phyloP scores from a whole-genome alignment of 2,113 vertebrate species.

The Rhizomys pruinosus region DNA sequence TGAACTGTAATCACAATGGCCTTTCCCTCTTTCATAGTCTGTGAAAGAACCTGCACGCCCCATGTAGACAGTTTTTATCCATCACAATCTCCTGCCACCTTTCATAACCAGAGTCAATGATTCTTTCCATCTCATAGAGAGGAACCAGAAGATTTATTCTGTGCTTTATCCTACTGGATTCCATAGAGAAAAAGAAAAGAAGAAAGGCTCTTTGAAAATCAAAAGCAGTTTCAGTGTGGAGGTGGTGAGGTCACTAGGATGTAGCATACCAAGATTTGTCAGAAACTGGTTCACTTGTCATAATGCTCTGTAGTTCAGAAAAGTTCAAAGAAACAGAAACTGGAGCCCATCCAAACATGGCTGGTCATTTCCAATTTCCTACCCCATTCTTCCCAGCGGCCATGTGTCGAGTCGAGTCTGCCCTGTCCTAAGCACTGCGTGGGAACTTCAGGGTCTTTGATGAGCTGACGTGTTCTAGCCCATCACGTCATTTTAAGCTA shows the following conservation, averaged over 20 bases:
- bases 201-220: slow-evolving; percentile 23
- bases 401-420: neutral
- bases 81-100: neutral
- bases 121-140: neutral
- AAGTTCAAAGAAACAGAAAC: slow-evolving; percentile 55
- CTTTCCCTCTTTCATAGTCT: neutral
- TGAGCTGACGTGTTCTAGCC: neutral
- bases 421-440: neutral
- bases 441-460: neutral
- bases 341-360: neutral
- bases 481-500: no score
- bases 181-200: neutral
- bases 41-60: neutral
- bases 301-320: slow-evolving; percentile 23
- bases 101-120: neutral
- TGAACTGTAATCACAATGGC: neutral
- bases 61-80: neutral
- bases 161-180: neutral
- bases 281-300: neutral
- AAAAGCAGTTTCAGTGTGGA: slow-evolving; percentile 10
- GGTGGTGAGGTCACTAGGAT: neutral
- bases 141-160: neutral
- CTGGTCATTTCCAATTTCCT: neutral
- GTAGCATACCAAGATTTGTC: slow-evolving; percentile 11
- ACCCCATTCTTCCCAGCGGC: neutral